Percentiles rank a stretch among this genome's conserved stretches.
Evolutionary conservation across 2,888 invertebrate genomes (phyloP).

Genomic region (Euplexia lucipara): DNA sequence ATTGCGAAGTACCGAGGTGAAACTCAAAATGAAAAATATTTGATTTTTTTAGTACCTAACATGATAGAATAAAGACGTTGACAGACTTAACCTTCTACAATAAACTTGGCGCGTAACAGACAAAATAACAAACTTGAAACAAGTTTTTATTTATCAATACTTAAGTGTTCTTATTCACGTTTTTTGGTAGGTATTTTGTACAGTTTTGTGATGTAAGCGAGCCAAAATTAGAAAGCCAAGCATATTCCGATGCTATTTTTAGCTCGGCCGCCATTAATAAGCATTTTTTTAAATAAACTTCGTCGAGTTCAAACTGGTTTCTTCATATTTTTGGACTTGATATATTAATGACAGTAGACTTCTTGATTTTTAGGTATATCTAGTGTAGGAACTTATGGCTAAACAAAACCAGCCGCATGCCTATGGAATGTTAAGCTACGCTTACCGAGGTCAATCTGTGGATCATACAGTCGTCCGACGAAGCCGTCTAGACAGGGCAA

Average conservation of each 20-base stretch:
- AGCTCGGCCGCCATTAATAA: constrained; percentile 53
- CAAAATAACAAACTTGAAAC: constrained; percentile 33
- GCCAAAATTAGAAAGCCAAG: constrained; percentile 66
- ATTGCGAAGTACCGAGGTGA: no score
- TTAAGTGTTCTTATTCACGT: constrained; percentile 50
- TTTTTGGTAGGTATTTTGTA: constrained; percentile 61
- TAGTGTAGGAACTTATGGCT: no score
- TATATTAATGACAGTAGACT: constrained; percentile 20
- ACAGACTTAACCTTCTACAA: constrained; percentile 29
- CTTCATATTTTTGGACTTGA: constrained; percentile 23
- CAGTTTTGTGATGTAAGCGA: constrained; percentile 63
- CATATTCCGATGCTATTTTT: constrained; percentile 59
- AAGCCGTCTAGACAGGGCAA: no score
- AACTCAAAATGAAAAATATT: no score
- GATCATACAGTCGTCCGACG: no score
- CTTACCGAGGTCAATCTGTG: no score
- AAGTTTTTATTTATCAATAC: constrained; percentile 61
- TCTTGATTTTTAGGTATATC: no score
- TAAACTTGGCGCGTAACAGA: neutral
- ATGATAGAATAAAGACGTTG: no score
- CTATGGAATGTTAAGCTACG: no score
- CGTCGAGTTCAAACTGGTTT: constrained; percentile 44
- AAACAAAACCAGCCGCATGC: no score
- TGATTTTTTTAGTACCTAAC: no score
- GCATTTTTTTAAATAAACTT: constrained; percentile 47